A percentile compares a stretch with the other conserved stretches of the same genome.
These are phyloP conservation scores for Trichechus manatus DNA, from an alignment of 2,113 vertebrate species.

Conservation along the genomic window DNA sequence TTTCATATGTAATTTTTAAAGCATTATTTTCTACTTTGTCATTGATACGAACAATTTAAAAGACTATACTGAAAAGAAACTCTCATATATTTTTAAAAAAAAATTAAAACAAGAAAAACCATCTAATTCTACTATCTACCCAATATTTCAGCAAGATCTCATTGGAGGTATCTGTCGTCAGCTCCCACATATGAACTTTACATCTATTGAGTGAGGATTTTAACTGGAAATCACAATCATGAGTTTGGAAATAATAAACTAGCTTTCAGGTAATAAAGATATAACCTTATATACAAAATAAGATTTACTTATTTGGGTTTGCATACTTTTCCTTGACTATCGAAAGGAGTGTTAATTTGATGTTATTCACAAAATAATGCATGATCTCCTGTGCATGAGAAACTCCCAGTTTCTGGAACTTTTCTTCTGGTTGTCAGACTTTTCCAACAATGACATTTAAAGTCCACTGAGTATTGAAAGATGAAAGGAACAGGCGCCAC, in stretches of 20 bases:
- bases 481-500: background rate
- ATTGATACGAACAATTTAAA: background rate
- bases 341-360: background rate
- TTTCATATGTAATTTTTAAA: background rate
- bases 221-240: background rate
- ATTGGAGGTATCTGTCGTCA: slow-evolving; percentile 2
- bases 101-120: background rate
- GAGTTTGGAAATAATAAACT: slow-evolving; percentile 21
- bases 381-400: background rate
- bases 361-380: background rate
- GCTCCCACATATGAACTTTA: background rate
- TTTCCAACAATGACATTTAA: background rate
- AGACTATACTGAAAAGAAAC: background rate
- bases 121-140: background rate
- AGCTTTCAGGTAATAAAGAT: slow-evolving; percentile 12
- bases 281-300: background rate
- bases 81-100: background rate
- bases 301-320: background rate
- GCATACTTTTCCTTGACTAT: background rate
- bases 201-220: background rate
- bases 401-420: background rate
- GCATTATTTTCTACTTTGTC: background rate
- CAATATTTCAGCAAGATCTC: background rate
- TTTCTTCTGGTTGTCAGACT: background rate
- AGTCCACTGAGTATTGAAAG: background rate